Evolutionary conservation across 2,888 invertebrate genomes (phyloP).

Genomic region (Drosophila acutilabella): DNA sequence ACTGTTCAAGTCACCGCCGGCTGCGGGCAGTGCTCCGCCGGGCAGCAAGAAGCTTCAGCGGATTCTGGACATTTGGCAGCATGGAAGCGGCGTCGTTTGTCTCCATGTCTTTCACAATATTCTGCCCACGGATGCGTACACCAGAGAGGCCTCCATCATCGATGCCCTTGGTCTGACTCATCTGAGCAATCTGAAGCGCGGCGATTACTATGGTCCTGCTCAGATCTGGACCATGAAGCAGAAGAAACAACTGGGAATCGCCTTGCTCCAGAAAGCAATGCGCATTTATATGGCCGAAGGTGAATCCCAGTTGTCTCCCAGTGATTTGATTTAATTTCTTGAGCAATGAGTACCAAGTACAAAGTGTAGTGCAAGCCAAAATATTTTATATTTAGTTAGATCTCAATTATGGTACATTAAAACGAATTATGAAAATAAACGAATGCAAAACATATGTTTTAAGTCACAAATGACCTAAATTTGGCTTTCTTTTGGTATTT

Average conservation of each 20-base stretch:
- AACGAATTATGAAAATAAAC: conserved; percentile 8
- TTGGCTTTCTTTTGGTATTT: conserved; percentile 1
- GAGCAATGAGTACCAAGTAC: conserved; percentile 61
- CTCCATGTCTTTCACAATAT: conserved; percentile 96
- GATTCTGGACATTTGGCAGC: conserved; percentile 95
- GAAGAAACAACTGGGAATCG: conserved; percentile 90
- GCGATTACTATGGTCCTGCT: conserved; percentile 93
- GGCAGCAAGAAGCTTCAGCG: conserved; percentile 88
- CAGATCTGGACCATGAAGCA: conserved; percentile 90
- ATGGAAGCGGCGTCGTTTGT: conserved; percentile 93
- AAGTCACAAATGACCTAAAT: conserved; percentile 39
- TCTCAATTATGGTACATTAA: conserved; percentile 45
- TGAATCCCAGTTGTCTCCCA: conserved; percentile 93
- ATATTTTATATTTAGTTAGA: conserved; percentile 36
- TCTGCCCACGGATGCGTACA: conserved; percentile 96
- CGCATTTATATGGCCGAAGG: conserved; percentile 94
- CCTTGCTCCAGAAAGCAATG: conserved; percentile 92
- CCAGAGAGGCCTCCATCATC: conserved; percentile 97
- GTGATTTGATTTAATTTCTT: conserved; percentile 86
- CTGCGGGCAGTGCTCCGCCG: conserved; percentile 32
- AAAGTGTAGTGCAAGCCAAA: conserved; percentile 49
- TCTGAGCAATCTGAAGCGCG: conserved; percentile 91
- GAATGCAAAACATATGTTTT: conserved; percentile 4
- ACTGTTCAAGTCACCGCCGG: conserved; percentile 75
- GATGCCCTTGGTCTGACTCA: conserved; percentile 92